These are phyloP conservation scores for Hylomyscus alleni DNA, from an alignment of 2,797 vertebrate species.

Conservation along the genomic window DNA sequence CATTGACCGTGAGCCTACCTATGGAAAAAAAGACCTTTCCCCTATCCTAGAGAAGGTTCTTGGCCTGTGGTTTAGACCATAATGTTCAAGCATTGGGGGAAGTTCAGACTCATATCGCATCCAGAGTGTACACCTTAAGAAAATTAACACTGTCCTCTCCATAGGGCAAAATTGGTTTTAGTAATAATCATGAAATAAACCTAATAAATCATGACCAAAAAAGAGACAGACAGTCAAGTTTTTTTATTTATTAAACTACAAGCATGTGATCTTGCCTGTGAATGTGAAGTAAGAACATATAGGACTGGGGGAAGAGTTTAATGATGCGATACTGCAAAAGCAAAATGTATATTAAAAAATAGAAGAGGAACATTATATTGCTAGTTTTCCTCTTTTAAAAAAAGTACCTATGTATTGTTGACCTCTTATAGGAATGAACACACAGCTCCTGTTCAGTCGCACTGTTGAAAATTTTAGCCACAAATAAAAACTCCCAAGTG, in stretches of 20 bases:
- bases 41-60: background rate
- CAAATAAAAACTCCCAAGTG: background rate
- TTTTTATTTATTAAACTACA: background rate
- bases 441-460: background rate
- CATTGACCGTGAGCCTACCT: background rate
- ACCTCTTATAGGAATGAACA: background rate
- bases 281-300: background rate
- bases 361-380: background rate
- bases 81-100: background rate
- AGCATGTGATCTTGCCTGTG: background rate
- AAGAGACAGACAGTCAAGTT: background rate
- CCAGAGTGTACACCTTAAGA: background rate
- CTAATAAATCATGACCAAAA: background rate
- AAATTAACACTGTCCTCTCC: background rate
- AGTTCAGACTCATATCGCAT: background rate
- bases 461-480: conserved; percentile 12
- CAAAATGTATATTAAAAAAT: background rate
- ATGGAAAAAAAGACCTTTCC: background rate
- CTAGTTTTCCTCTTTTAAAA: background rate
- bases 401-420: background rate
- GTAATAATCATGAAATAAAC: conserved; percentile 27
- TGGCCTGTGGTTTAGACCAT: background rate
- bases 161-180: conserved; percentile 4
- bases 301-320: background rate
- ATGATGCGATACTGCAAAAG: background rate